Percentiles rank a stretch among this genome's conserved stretches.
phyloP scores from a whole-genome alignment of 2,888 invertebrate species.

The Nomada ruficornis region DNA sequence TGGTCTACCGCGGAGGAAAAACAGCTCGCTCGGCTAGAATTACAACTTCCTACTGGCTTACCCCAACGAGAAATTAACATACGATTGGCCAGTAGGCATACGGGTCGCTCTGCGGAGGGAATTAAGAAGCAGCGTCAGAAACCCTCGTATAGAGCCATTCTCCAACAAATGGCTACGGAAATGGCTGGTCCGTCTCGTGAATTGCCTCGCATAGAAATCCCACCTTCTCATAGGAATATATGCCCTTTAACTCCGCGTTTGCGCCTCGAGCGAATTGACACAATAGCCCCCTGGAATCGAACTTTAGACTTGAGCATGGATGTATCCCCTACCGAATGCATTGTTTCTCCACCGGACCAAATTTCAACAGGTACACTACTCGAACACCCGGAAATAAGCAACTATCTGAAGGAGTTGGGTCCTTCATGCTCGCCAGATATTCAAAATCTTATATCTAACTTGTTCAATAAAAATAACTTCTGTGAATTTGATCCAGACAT shows the following conservation, averaged over 20 bases:
- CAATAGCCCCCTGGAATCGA: background rate
- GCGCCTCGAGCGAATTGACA: slow-evolving; percentile 1
- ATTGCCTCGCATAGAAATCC: too few species aligned
- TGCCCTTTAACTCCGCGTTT: background rate
- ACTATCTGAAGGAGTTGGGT: background rate
- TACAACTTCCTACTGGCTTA: background rate
- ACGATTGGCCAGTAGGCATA: background rate
- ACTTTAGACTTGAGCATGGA: too few species aligned
- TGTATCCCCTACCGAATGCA: background rate
- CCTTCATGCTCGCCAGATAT: background rate
- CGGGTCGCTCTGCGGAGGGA: background rate
- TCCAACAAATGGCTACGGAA: background rate
- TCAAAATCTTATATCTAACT: background rate
- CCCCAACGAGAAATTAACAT: background rate
- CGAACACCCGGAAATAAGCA: background rate
- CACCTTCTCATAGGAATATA: too few species aligned
- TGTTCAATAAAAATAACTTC: background rate
- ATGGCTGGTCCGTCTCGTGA: too few species aligned
- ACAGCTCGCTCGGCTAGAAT: background rate
- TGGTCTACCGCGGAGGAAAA: background rate
- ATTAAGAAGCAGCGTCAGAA: slow-evolving; percentile 2
- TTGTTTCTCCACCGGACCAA: background rate
- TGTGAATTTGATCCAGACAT: background rate
- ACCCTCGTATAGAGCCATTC: background rate
- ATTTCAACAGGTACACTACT: background rate